These are phyloP conservation scores for Atethmia centrago DNA, from an alignment of 2,888 invertebrate species.

Conservation along the genomic window DNA sequence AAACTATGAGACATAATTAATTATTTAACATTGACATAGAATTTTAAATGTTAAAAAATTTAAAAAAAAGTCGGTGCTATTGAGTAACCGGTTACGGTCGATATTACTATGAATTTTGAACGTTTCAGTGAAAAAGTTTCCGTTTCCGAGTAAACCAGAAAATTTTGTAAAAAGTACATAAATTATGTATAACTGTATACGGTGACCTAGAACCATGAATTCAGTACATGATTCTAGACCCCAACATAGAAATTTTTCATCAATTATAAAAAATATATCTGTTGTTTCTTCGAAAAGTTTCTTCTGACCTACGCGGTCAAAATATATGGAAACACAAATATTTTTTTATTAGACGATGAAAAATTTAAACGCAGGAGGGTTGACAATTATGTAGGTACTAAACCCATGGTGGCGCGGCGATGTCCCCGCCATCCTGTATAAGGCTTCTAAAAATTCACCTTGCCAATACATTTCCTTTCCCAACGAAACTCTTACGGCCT, in stretches of 20 bases:
- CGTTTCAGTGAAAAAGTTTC: background rate
- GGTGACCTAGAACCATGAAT: too few relatives aligned
- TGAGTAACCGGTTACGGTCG: conserved; percentile 49
- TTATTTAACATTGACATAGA: conserved; percentile 75
- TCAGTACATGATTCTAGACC: too few relatives aligned
- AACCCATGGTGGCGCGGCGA: too few relatives aligned
- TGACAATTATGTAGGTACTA: too few relatives aligned
- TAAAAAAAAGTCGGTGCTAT: conserved; percentile 28
- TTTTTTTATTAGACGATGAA: too few relatives aligned
- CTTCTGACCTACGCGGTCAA: too few relatives aligned
- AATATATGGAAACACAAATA: too few relatives aligned
- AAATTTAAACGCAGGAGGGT: too few relatives aligned
- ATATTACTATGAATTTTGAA: conserved; percentile 23
- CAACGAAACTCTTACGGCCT: conserved; percentile 44
- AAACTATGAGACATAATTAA: conserved; percentile 62
- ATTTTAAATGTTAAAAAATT: conserved; percentile 45
- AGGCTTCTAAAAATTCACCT: conserved; percentile 42
- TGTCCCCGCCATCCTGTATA: too few relatives aligned
- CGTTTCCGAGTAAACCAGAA: conserved; percentile 10
- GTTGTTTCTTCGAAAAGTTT: too few relatives aligned
- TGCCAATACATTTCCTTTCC: conserved; percentile 56
- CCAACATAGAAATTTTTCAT: too few relatives aligned
- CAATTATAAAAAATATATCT: too few relatives aligned
- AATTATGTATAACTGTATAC: background rate
- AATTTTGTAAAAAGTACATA: background rate